Base-by-base conservation (phyloP, 2,888 invertebrate genomes). In the Plutella xylostella region DNA sequence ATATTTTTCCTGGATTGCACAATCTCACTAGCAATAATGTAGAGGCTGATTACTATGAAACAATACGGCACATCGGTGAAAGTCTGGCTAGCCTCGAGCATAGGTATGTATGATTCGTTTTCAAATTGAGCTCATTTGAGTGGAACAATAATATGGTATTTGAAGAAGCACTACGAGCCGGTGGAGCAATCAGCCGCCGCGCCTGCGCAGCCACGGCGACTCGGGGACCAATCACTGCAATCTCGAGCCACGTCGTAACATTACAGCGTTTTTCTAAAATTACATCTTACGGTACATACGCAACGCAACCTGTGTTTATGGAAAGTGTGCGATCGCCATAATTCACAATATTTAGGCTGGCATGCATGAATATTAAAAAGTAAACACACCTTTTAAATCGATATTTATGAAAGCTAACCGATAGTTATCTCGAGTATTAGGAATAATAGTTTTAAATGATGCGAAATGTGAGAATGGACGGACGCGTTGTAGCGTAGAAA, bases 191-290 rank as follows among this genome's bases (percentile, higher is more conserved):
- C 41, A 14, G 20, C n/a, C 31, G 30, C 14, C 38, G 18, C 41
- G 31, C 31, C 19, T 42, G 42, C n/a, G n/a, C 2, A 19, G 18
- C 58, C 61, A 69, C 73, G 69, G 69, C 63, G 58, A 59, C 63
- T 61, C 63, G 61, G 25, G 31, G 18, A 69, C 71, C 70, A 76
- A 78, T 76, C 71, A 75, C 68, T 69, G 75, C 72, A 73, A 79
- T 80, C 72, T 72, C 60, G 67, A 67, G 60, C 55, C 57, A 65
- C 69, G 69, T 72, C 72, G 74, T 69, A 69, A 30, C n/a, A n/a
- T n/a, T n/a, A 70, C 66, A 68, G 66, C 68, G 73, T 76, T 76
- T 75, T 77, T 68, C 71, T 74, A 55, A 75, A 77, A 79, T 78
- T 77, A 74, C 57, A 72, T 54, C 66, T 63, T 66, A 57, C 51